phyloP scores from a whole-genome alignment of 2,797 vertebrate species.

The Eulemur rubriventer region DNA sequence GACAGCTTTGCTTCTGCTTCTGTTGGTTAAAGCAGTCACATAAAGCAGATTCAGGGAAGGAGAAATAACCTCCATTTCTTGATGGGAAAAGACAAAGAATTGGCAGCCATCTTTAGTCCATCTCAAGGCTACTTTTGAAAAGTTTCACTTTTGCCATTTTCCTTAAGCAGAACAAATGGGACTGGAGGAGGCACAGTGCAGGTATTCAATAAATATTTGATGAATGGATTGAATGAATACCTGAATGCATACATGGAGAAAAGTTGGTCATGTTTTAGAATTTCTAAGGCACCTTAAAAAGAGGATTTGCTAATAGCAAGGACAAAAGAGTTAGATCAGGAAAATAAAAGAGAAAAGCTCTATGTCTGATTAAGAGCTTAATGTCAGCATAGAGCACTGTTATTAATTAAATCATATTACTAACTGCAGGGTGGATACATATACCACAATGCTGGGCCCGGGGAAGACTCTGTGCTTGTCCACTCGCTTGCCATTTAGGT shows the following conservation, averaged over 20 bases:
- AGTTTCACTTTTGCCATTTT: neutral
- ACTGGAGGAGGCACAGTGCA: neutral
- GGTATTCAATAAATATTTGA: neutral
- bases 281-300: neutral
- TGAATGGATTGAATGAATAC: neutral
- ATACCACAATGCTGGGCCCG: neutral
- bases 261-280: neutral
- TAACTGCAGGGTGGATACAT: neutral
- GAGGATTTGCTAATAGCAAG: neutral
- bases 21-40: neutral
- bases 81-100: neutral
- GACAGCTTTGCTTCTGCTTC: neutral
- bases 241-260: neutral
- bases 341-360: neutral
- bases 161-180: neutral
- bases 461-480: neutral
- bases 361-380: neutral
- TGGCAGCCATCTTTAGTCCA: neutral
- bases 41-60: neutral
- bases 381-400: neutral
- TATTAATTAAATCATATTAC: conserved; percentile 33
- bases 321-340: neutral
- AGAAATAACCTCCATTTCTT: neutral
- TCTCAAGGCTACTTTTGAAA: neutral
- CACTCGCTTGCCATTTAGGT: neutral